Base-by-base conservation (phyloP, 2,888 invertebrate genomes). In the Idaea dimidiata region DNA sequence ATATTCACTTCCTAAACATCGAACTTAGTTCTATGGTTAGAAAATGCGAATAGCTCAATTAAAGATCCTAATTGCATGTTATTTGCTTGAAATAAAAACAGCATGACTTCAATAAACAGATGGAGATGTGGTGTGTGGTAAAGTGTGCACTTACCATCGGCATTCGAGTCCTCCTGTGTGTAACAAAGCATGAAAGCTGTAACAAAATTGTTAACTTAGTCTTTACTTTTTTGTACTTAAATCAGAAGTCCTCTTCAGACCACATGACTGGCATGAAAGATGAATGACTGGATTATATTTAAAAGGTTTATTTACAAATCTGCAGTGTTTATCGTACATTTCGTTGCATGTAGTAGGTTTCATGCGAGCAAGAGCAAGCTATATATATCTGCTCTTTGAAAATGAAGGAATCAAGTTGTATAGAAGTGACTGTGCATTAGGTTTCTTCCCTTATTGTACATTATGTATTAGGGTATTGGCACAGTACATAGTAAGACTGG, bases 151-250 rank as follows among this genome's bases (percentile, higher is more conserved):
- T 94, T 96, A 97, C 97, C 97, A 95, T 97, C 97, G 86, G 96
- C 95, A 90, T 96, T 96, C 83, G 96, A 94, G 91, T 97, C 97
- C 94, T 97, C 97, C 94, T 97, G 97, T 81, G 97, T 97, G 94
- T 97, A 97, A 95, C 97, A 97, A 94, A 97, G 95, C 97, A 97
- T 97, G 95, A 97, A 97, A 93, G 97, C 97, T 97, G 95, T 87
- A 96, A 96, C 93, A 94, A 93, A 94, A 86, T 81, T 70, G 77
- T 73, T 78, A 73, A 73, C 79, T 85, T 81, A 84, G 78, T 78
- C 70, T 66, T 67, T 72, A 14, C 43, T 43, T 43, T 3, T 3
- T 10, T 43, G 3, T 14, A 7, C 43, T 10, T 43, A 14, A 14
- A 43, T 43, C 43, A 43, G 43, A 43, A 43, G 43, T 43, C 43